Percentiles rank a stretch among this genome's conserved stretches.
These are phyloP conservation scores for Drosophila incognita DNA, from an alignment of 2,888 invertebrate species.

Conservation along the genomic window DNA sequence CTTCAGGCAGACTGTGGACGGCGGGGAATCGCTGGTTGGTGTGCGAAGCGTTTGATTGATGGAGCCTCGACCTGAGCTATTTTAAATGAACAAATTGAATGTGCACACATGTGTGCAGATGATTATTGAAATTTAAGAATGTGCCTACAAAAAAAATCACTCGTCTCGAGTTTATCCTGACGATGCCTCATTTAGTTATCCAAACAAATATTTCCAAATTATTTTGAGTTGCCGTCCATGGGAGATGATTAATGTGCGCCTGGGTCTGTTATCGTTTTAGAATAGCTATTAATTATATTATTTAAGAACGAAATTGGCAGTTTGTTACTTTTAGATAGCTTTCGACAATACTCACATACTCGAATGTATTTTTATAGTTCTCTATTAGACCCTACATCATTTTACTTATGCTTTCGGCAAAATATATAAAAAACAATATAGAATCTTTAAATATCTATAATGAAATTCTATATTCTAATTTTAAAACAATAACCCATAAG, in stretches of 20 bases:
- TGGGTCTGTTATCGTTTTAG: not conserved
- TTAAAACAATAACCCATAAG: not conserved
- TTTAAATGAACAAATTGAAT: constrained; percentile 81
- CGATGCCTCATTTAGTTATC: not conserved
- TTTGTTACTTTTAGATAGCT: not conserved
- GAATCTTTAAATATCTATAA: not conserved
- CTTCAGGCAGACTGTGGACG: constrained; percentile 24
- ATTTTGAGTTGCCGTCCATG: not conserved
- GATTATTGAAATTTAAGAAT: constrained; percentile 61
- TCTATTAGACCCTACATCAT: not conserved
- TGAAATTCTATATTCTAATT: not conserved
- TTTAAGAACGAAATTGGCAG: not conserved
- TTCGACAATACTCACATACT: not conserved
- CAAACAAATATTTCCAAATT: not conserved
- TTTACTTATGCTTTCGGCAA: too few relatives aligned
- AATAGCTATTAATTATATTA: not conserved
- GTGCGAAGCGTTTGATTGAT: constrained; percentile 65
- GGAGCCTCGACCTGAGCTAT: constrained; percentile 72
- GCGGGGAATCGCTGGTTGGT: not conserved
- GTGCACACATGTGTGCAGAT: constrained; percentile 40
- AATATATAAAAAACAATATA: too few relatives aligned
- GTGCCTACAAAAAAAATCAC: not conserved
- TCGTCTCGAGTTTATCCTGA: not conserved
- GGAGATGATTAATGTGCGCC: not conserved
- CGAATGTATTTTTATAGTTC: not conserved